These are phyloP conservation scores for Eupithecia subumbrata DNA, from an alignment of 2,888 invertebrate genomes.

Conservation along the genomic window DNA sequence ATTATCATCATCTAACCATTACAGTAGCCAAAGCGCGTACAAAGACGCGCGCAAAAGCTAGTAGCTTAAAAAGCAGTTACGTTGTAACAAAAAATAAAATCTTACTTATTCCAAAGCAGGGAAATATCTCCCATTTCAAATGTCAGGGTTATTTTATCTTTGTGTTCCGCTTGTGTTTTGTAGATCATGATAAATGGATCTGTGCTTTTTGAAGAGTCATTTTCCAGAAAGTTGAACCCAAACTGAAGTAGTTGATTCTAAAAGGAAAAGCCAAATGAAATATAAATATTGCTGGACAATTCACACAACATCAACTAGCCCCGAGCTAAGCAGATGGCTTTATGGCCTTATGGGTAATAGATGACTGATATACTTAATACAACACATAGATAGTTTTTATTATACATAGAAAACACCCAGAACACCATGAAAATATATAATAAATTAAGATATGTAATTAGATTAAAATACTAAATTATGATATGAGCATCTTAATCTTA, in stretches of 20 bases:
- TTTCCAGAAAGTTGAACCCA: conserved; percentile 69
- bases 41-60: background rate
- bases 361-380: too few species aligned
- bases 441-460: too few species aligned
- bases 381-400: too few species aligned
- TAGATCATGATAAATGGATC: conserved; percentile 66
- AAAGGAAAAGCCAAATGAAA: conserved; percentile 53
- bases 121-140: conserved; percentile 72
- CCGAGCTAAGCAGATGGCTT: too few species aligned
- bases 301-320: too few species aligned
- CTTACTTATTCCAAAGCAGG: conserved; percentile 73
- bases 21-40: too few species aligned
- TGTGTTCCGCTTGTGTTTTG: conserved; percentile 61
- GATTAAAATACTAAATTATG: too few species aligned
- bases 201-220: conserved; percentile 61
- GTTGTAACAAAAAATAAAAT: conserved; percentile 16
- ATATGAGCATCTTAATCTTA: background rate
- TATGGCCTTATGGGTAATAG: too few species aligned
- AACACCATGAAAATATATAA: too few species aligned
- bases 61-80: background rate
- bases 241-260: conserved; percentile 72
- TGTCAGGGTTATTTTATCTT: conserved; percentile 64
- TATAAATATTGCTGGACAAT: too few species aligned
- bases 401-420: too few species aligned
- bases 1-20: too few species aligned